Evolutionary conservation across 2,113 vertebrate genomes (phyloP), one percentile per base, ranked within the genome.

Genomic region (Brachionichthys hirsutus): DNA sequence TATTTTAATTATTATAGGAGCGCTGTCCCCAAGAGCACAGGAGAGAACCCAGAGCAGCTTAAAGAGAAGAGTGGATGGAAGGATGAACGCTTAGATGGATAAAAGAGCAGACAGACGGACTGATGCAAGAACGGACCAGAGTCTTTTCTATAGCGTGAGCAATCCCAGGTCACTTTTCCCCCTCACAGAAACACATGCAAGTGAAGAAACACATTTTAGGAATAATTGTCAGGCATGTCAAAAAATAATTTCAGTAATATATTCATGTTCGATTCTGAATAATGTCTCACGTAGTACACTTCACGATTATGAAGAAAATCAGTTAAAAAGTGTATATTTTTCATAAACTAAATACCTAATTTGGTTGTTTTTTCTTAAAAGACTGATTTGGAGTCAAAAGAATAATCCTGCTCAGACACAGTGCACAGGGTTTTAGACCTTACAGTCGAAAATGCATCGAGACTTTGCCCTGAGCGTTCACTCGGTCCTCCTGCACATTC

Each of bases 1-100:
- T 88, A 90, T 82, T 87, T 87, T 87, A 90, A 91, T 91, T 91
- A 91, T 86, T 78, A 80, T 65, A 62, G 66, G 75, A 87, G 77
- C 73, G 62, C 73, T 62, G 53, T 45, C 77, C 64, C 54, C 76
- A 55, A 70, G 70, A 81, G 80, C 60, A 67, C 55, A 75, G 51
- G 56, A 82, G 53, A 40, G 69, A 75, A 50, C 54, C 49, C 51
- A 51, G 61, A 70, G 69, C 47, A 14, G 41, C 53, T 65, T 54
- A 62, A 59, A 57, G 49, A 54, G 49, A 65, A 41, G 1, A 12
- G 22, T 51, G 70, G 46, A 64, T 24, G 24, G 62, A 68, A 43
- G 67, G 55, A 66, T 56, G 2, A 9, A 78, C 42, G 49, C 12
- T 11, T 12, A 38, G 34, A 53, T 18, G 19, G 43, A 66, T 40